These are phyloP conservation scores for Drosophila melanocephala DNA, from an alignment of 2,888 invertebrate genomes.

Conservation along the genomic window DNA sequence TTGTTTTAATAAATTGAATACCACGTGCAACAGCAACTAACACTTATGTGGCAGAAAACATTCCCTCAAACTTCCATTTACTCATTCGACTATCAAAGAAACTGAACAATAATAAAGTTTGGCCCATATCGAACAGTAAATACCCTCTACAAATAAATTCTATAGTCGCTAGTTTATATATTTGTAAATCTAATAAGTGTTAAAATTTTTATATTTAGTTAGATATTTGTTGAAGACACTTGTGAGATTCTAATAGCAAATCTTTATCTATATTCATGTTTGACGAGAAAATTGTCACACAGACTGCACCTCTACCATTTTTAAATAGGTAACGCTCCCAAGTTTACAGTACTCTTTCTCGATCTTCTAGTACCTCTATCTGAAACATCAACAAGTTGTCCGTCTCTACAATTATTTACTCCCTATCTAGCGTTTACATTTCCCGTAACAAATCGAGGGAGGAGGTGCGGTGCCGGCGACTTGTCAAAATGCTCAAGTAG, in stretches of 20 bases:
- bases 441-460: constrained; percentile 18
- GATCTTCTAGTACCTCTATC: constrained; percentile 33
- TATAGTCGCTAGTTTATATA: not conserved
- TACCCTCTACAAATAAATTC: not conserved
- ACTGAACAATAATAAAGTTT: not conserved
- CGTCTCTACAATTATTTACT: constrained; percentile 9
- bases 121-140: not conserved
- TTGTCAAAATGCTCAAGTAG: constrained; percentile 46
- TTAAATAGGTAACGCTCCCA: constrained; percentile 21
- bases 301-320: not conserved
- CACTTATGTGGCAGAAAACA: not conserved
- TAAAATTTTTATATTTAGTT: not conserved
- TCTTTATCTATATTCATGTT: not conserved
- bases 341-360: constrained; percentile 20
- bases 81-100: not conserved
- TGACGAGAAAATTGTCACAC: not conserved
- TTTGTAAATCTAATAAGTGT: not conserved
- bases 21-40: not conserved
- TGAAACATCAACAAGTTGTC: constrained; percentile 14
- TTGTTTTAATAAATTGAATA: not conserved
- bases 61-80: not conserved
- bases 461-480: constrained; percentile 10
- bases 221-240: not conserved
- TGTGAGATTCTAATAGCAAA: not conserved
- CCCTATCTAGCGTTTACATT: constrained; percentile 27